Conservation (phyloP, 2,888 invertebrate genomes). For the Meiosimyza platycephala region DNA sequence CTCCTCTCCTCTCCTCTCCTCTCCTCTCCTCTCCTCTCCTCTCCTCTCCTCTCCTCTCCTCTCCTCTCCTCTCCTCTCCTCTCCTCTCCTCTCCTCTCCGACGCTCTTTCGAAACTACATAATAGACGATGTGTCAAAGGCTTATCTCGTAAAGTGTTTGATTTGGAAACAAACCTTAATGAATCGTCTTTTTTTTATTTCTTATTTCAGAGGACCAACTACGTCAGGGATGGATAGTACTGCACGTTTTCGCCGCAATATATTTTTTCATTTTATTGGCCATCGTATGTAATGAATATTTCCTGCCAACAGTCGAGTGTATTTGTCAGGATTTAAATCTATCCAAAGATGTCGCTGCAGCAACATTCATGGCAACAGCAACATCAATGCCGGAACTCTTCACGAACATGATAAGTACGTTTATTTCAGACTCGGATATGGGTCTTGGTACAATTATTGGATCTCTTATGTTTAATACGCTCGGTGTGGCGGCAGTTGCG, state of each 20-base stretch:
- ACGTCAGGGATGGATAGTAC: conserved; percentile 79
- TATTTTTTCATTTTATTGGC: conserved; percentile 90
- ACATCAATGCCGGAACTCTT: conserved; percentile 96
- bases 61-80: no score
- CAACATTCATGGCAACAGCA: conserved; percentile 96
- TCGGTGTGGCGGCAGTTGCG: conserved; percentile 86
- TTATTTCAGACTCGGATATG: conserved; percentile 84
- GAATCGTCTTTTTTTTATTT: not conserved
- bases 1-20: no score
- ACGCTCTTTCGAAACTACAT: no score
- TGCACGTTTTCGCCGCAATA: conserved; percentile 81
- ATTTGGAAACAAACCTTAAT: no score
- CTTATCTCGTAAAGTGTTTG: no score
- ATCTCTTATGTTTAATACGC: conserved; percentile 86
- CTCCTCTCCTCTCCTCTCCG: no score
- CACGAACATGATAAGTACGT: conserved; percentile 89
- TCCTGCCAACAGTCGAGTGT: conserved; percentile 88
- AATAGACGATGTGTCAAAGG: no score
- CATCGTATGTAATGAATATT: conserved; percentile 91
- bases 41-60: no score
- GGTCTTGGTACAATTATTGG: conserved; percentile 91
- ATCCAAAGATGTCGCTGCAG: conserved; percentile 92
- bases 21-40: no score
- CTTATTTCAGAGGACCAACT: conserved; percentile 71
- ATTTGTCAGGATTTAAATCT: conserved; percentile 85